These are phyloP conservation scores for Lutjanus argentimaculatus DNA, from an alignment of 2,797 vertebrate genomes.

Conservation along the genomic window DNA sequence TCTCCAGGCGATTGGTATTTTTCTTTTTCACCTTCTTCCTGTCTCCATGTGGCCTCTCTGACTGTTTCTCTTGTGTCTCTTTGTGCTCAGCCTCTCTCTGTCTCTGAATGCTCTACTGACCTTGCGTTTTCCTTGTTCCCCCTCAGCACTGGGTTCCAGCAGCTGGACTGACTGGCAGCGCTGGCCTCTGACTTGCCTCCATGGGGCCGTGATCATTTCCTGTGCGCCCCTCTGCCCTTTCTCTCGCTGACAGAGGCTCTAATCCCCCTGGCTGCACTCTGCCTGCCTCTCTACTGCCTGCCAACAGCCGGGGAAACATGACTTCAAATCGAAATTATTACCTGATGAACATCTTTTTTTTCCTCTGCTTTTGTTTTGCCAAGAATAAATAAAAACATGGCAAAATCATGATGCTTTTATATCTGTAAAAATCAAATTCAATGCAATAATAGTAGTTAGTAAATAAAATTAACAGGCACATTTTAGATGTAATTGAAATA, in stretches of 20 bases:
- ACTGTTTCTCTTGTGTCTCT: constrained; percentile 51
- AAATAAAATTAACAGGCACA: constrained; percentile 25
- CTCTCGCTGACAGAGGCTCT: constrained; percentile 79
- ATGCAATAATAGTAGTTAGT: constrained; percentile 6
- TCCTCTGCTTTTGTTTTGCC: not conserved
- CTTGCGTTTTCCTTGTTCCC: constrained; percentile 72
- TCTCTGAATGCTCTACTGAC: constrained; percentile 71
- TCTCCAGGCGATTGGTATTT: constrained; percentile 2
- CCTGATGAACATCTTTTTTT: not conserved
- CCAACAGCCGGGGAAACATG: constrained; percentile 33
- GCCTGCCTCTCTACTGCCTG: constrained; percentile 39
- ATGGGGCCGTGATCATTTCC: constrained; percentile 81
- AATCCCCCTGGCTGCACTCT: constrained; percentile 72
- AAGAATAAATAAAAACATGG: constrained; percentile 5
- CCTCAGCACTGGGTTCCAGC: constrained; percentile 64
- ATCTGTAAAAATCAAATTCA: constrained; percentile 11
- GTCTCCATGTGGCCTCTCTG: constrained; percentile 38
- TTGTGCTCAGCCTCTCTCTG: constrained; percentile 51
- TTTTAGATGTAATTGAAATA: not conserved
- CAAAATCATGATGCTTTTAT: not conserved
- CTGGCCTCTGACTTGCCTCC: constrained; percentile 75
- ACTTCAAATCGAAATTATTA: constrained; percentile 36
- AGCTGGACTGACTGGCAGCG: constrained; percentile 69
- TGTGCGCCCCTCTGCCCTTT: constrained; percentile 79
- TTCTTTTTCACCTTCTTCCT: constrained; percentile 31